Base-by-base conservation (phyloP, 2,888 invertebrate species). In the Stenolophus ochropezus region DNA sequence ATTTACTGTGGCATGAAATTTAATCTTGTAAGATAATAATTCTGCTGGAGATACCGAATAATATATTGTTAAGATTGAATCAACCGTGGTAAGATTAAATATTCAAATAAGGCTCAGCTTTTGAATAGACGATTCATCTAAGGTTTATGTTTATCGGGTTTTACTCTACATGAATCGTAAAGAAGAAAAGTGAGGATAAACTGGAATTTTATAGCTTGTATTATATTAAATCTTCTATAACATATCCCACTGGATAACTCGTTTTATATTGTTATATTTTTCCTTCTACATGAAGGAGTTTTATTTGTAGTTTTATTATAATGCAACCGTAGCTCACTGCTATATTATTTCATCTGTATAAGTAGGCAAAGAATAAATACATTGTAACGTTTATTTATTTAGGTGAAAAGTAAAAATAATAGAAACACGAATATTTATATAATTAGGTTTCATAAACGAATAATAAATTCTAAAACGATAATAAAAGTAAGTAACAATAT, bases 201-300 rank as follows among this genome's bases (percentile, higher is more conserved):
- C 21, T 56, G 20, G 18, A 56, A 21, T 56, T 56, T 56, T 56
- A 56, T 56, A 56, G 56, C 18, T 56, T 21, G 56, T 21, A 56
- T 56, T 56, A 56, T 18, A 56, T 11, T 11, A 56, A 56, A 20
- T 2, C 21, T 20, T 20, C 8, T 11, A 18, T 8, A 21, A 56
- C 56, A 21, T 56, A 18, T 21, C 56, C 18, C 56, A 11, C 5
- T 11, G 20, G 56, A 56, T 20, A 56, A 42, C 33, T 42, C 33
- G 4, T 42, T 42, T 42, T 42, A 42, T 42, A 42, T 42, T 42
- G 33, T 42, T 42, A 42, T 42, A 42, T 42, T 42, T 42, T 42
- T 8, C 33, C 33, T 8, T 11, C 8, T 42, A 11, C 1, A 8
- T 42, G 0, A 8, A 42, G 8, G 6, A 0, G 11, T 6, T 42